These are phyloP conservation scores for Digitonthophagus gazella DNA, from an alignment of 2,888 invertebrate genomes.

Conservation along the genomic window DNA sequence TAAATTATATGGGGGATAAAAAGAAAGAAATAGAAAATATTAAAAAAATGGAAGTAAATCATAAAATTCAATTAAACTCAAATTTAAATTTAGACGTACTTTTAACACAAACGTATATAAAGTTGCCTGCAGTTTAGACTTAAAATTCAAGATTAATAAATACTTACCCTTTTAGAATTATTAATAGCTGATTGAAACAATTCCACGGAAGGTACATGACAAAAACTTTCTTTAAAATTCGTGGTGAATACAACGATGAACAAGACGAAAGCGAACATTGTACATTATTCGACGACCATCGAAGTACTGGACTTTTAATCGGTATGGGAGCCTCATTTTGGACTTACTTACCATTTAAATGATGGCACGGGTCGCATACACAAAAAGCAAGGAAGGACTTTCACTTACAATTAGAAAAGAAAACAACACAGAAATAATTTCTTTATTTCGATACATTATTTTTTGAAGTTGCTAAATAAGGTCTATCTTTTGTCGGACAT, in stretches of 20 bases:
- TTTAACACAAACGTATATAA: too few species aligned
- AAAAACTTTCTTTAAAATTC: neutral
- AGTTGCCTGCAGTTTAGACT: too few species aligned
- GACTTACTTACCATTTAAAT: neutral
- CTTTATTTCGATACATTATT: constrained; percentile 34
- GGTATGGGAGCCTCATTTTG: neutral
- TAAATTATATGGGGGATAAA: too few species aligned
- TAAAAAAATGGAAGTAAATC: too few species aligned
- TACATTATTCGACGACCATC: neutral
- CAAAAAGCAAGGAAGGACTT: neutral
- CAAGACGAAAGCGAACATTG: neutral
- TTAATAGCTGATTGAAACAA: neutral
- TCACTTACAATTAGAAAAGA: neutral
- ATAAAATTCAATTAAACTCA: too few species aligned
- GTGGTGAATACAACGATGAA: neutral
- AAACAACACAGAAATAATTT: neutral
- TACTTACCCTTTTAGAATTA: neutral
- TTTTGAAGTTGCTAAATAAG: constrained; percentile 50
- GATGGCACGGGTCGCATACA: neutral
- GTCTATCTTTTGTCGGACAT: constrained; percentile 53
- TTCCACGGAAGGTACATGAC: neutral
- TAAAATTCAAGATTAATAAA: too few species aligned
- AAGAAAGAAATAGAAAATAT: too few species aligned
- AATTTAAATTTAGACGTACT: too few species aligned
- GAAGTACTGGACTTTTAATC: neutral